Base-by-base conservation (phyloP, 1,140 invertebrate genomes). In the Phthorimaea operculella region DNA sequence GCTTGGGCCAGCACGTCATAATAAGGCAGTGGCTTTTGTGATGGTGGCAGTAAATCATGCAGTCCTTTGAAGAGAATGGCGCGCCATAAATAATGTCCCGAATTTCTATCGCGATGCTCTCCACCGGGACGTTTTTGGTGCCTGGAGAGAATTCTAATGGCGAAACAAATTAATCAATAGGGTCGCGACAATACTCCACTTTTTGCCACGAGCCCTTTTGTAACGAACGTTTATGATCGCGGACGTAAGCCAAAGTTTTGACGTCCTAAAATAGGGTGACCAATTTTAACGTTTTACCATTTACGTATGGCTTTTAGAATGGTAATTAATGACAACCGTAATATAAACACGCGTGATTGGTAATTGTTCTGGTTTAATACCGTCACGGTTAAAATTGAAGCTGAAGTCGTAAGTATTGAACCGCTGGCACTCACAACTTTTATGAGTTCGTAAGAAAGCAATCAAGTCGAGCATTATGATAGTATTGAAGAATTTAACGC, bases 401-500 rank as follows among this genome's bases (percentile, higher is more conserved):
- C 56, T 33, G 57, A 54, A 52, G 11, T 57, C 54, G 66, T 64
- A 74, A 78, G 71, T 74, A 79, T 78, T 64, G 68, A 68, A 71
- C 70, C 68, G 65, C 57, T 71, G 66, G 68, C 73, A 77, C 73
- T 75, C 69, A 69, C 57, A 57, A 75, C 74, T 76, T 79, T 84
- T 70, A 81, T 79, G 63, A 64, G 58, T 80, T 77, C 77, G 63
- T 80, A 79, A 79, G 81, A 84, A 84, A 79, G 77, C 70, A 77
- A 81, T 82, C 77, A 80, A 77, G 55, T 67, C 68, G 70, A 76
- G 74, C 79, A 83, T 83, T 83, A 79, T 82, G 76, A 82, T 79
- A 72, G 79, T 75, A 82, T 82, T 78, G 72, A 73, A 79, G 74
- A 80, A 79, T 81, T 79, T 80, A 79, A 83, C 78, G 76, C 73